Evolutionary conservation across 2,888 invertebrate genomes (phyloP).

Genomic region (Seira musarum): DNA sequence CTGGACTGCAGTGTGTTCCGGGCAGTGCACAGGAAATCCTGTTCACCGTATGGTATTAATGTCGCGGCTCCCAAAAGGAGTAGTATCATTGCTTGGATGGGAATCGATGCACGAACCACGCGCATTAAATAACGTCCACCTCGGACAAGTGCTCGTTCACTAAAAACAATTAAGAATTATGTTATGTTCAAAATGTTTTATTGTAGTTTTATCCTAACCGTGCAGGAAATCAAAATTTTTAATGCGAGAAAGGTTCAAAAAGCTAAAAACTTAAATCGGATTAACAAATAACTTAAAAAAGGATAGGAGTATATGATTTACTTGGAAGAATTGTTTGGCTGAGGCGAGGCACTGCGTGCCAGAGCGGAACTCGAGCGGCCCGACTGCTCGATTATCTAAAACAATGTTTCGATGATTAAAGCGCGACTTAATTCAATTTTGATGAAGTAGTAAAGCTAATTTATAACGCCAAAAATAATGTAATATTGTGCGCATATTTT

Average conservation of each 20-base stretch:
- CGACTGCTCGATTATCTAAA: constrained; percentile 69
- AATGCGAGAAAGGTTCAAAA: constrained; percentile 27
- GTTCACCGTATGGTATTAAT: constrained; percentile 89
- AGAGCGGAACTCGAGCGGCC: constrained; percentile 68
- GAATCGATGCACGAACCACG: constrained; percentile 91
- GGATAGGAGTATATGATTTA: constrained; percentile 56
- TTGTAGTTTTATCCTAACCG: constrained; percentile 33
- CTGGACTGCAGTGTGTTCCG: constrained; percentile 82
- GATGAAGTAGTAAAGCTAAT: neutral
- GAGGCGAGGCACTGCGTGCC: constrained; percentile 68
- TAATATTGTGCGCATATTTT: constrained; percentile 4
- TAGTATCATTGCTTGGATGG: constrained; percentile 95
- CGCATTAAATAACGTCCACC: constrained; percentile 90
- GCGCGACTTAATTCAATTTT: constrained; percentile 41
- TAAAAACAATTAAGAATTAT: constrained; percentile 71
- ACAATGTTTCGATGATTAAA: constrained; percentile 32
- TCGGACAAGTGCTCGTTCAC: constrained; percentile 78
- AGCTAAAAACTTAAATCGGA: constrained; percentile 32
- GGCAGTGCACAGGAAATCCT: constrained; percentile 88
- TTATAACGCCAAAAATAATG: neutral
- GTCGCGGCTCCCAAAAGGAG: constrained; percentile 91
- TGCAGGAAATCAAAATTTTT: constrained; percentile 48
- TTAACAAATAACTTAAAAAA: constrained; percentile 39
- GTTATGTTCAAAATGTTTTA: constrained; percentile 9
- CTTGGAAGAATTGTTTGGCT: constrained; percentile 67